Evolutionary conservation across 37 sponge, comb jelly and placozoan species (phyloP), one percentile per base, ranked within the genome.

Genomic region (Crambe crambe): DNA sequence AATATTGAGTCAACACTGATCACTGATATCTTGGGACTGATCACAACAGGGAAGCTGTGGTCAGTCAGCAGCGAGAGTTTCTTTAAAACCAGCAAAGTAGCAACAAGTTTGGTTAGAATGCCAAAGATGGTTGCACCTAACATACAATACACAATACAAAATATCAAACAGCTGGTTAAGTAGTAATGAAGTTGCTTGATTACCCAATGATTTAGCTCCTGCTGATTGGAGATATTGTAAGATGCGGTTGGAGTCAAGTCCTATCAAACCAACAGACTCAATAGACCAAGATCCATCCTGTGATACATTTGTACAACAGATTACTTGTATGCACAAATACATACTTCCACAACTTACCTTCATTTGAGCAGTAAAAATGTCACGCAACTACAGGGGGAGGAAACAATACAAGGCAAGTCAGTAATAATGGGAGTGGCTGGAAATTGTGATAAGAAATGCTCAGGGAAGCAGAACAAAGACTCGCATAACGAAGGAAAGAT

Each of bases 131-230:
- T 68, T 38, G 51, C 4, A 54, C 76, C 81, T 82, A 65, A 30
- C n/a, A n/a, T n/a, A n/a, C n/a, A n/a, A n/a, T n/a, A n/a, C n/a
- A n/a, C n/a, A n/a, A n/a, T n/a, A n/a, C n/a, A n/a, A n/a, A n/a
- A n/a, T n/a, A n/a, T n/a, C n/a, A n/a, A n/a, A n/a, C n/a, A n/a
- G n/a, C n/a, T n/a, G n/a, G n/a, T n/a, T n/a, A n/a, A n/a, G n/a
- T n/a, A n/a, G n/a, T n/a, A n/a, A n/a, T n/a, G n/a, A n/a, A n/a
- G n/a, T n/a, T n/a, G n/a, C n/a, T n/a, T n/a, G n/a, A n/a, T 32
- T 61, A 90, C 91, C 91, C 25, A 84, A 72, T 56, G 91, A 90
- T 37, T 78, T 81, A 27, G 78, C 86, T 74, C 91, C 91, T 34
- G 83, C 83, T 29, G 37, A 37, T 2, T 32, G 36, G 17, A 90